Percentiles rank a stretch among this genome's conserved stretches.
phyloP scores from a whole-genome alignment of 2,797 vertebrate species.

The Rhabdophis nuchalis region DNA sequence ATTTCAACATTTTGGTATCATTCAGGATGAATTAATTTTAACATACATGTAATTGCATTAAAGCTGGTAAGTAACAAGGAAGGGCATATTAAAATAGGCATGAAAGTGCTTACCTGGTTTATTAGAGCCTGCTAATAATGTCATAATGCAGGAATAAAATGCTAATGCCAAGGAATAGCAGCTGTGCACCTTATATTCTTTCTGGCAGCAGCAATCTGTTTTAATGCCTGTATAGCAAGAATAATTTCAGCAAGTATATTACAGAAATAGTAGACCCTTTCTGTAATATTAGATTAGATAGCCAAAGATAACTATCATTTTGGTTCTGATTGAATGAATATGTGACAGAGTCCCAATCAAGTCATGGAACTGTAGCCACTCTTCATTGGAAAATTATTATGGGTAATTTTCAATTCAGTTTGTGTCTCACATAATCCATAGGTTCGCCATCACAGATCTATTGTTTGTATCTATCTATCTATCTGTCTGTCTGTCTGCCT shows the following conservation, averaged over 20 bases:
- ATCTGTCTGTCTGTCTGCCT: no score
- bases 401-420: neutral
- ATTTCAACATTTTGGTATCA: neutral
- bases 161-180: neutral
- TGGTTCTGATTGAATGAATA: neutral
- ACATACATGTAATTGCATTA: slow-evolving; percentile 14
- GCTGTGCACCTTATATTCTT: neutral
- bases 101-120: neutral
- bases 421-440: neutral
- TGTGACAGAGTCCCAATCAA: neutral
- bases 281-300: fast-evolving
- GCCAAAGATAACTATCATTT: neutral
- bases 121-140: neutral
- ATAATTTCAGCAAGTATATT: neutral
- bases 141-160: neutral
- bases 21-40: neutral
- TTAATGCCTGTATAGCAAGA: neutral
- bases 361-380: neutral
- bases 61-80: neutral
- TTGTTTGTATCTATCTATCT: neutral
- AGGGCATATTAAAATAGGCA: slow-evolving; percentile 8
- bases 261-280: neutral
- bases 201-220: neutral
- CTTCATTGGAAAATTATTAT: neutral
- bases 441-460: no score